phyloP scores from a whole-genome alignment of 2,113 vertebrate genomes.

The Mus musculus region GRCm39 chr2:136923001-136923500 shows the following conservation, averaged over 20 bases:
- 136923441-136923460: constrained; percentile 93
- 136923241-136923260: background rate
- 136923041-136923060: constrained; percentile 42
- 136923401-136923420: constrained; percentile 99
- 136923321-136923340: background rate
- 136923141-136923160: constrained; percentile 70
- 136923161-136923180: background rate
- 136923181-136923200: constrained; percentile 24
- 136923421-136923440: constrained; percentile 98
- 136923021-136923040: background rate
- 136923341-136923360: constrained; percentile 79
- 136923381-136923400: constrained; percentile 99
- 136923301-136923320: background rate
- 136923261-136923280: background rate
- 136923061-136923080: background rate
- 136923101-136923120: constrained; percentile 62
- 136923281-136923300: background rate
- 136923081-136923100: constrained; percentile 66
- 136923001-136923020: background rate
- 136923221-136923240: constrained; percentile 35
- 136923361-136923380: constrained; percentile 88
- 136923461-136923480: constrained; percentile 94
- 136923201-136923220: constrained; percentile 29
- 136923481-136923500: constrained; percentile 94
- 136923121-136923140: constrained; percentile 71